Evolutionary conservation across 30 jellyfish, hydroid and myxozoan genomes (phyloP), one percentile per base, ranked within the genome.

Genomic region (Aurelia coerulea): DNA sequence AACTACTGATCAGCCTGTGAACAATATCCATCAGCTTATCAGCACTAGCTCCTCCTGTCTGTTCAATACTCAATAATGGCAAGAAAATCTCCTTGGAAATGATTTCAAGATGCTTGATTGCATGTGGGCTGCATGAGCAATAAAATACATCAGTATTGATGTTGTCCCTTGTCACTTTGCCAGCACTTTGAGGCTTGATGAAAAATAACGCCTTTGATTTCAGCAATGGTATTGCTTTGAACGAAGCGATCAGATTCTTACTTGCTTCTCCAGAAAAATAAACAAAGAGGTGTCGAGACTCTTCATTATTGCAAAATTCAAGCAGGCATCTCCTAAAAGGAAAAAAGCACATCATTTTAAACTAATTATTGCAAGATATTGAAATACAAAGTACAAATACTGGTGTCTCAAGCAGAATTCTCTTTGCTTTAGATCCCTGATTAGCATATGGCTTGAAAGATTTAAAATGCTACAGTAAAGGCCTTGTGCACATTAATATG

Each of bases 11-110:
- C 11, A 90, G 85, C 15, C 95, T 72, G 85, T 90, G 97, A 59
- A 90, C 69, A 42, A 90, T 53, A 63, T 90, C 97, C 95, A 90
- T 73, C 76, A 90, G 32, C 32, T 84, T 83, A 53, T 90, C 97
- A 54, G 95, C 85, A 69, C 95, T 84, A 5, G 71, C 89, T 37
- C 91, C 97, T 14, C 91, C 95, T 51, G 88, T 69, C 63, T 90
- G 95, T 70, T 90, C 97, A 35, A 83, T 84, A 67, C 97, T 83
- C 86, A 90, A 52, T 13, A 90, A 83, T 10, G 97, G 97, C 65
- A 90, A 62, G 62, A 83, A 90, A 18, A 90, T 75, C 74, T 77
- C 89, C 54, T 76, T 84, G 37, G 97, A 66, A 13, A 90, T n/a
- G 1, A 83, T 88, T 74, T 90, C 97, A 90, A 90, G 81, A 71